Evolutionary conservation across 1,140 invertebrate species (phyloP).

Genomic region (Drosophila santomea): DNA sequence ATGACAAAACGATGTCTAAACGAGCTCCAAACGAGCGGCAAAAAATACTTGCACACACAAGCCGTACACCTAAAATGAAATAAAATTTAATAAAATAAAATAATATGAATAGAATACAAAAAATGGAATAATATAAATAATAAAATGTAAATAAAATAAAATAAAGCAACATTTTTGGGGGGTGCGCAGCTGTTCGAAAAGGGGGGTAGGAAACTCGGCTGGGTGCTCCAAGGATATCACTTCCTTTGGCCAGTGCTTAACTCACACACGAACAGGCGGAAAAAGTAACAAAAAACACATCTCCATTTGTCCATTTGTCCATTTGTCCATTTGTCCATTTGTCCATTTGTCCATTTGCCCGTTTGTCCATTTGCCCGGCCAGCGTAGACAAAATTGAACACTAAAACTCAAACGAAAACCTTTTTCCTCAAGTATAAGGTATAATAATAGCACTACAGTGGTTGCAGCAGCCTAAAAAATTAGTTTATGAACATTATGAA

Average conservation of each 20-base stretch:
- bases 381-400: constrained; percentile 50
- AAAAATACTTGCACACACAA: constrained; percentile 55
- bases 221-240: constrained; percentile 1
- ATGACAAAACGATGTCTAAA: constrained; percentile 81
- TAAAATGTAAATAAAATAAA: too few species aligned
- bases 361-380: constrained; percentile 12
- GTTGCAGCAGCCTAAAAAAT: neutral
- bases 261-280: neutral
- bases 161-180: constrained; percentile 36
- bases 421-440: constrained; percentile 4
- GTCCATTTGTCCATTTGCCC: too few species aligned
- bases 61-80: constrained; percentile 37
- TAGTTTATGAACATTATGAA: too few species aligned
- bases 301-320: constrained; percentile 17
- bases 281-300: constrained; percentile 9
- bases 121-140: too few species aligned
- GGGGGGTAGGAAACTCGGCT: neutral
- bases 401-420: constrained; percentile 51
- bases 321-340: too few species aligned
- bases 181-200: constrained; percentile 17
- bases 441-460: neutral
- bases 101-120: too few species aligned
- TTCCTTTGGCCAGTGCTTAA: constrained; percentile 50
- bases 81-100: constrained; percentile 44
- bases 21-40: constrained; percentile 68